Evolutionary conservation across 1,140 invertebrate species (phyloP), one percentile per base, ranked within the genome.

Genomic region (Hyposmocoma kahamanoa): DNA sequence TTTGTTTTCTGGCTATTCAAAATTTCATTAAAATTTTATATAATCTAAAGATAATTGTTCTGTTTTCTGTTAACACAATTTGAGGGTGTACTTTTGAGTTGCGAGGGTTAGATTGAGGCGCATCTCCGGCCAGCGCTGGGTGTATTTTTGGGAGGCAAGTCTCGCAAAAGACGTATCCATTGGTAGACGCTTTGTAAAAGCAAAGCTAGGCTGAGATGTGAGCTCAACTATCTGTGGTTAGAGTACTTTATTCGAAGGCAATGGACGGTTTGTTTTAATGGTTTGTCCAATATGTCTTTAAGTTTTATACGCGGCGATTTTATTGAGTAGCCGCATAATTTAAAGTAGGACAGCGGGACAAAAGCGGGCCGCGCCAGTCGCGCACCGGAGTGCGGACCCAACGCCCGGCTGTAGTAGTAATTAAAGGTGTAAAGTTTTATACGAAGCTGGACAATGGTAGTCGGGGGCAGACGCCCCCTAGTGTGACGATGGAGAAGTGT

Each of bases 241-340:
- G 60, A 59, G 56, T 58, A 63, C 52, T 60, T 68, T 67, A 59
- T 62, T 54, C 39, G 58, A 50, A 63, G 61, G 50, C 60, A 63
- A 61, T 67, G 71, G 66, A 72, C 59, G 57, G 59, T 69, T 75
- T 65, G 72, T 73, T 75, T 67, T 69, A 56, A 70, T 53, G 69
- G 68, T 77, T 73, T 67, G 69, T 79, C 67, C 67, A 67, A 51
- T 72, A 67, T 69, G 66, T 75, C 68, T 71, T 28, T 72, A 78
- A 70, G 73, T 75, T 77, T 78, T 77, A 72, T 67, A 77, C 62
- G 76, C 74, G 76, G 77, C 68, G 70, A 75, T 81, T 81, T 77
- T 78, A 80, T 84, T 81, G 77, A 84, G 62, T 81, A 57, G 77
- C 74, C 75, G 80, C 63, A 59, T 73, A 65, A 67, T 76, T 53